These are phyloP conservation scores for Zeugodacus cucurbitae DNA, from an alignment of 1,140 invertebrate species.

Conservation along the genomic window DNA sequence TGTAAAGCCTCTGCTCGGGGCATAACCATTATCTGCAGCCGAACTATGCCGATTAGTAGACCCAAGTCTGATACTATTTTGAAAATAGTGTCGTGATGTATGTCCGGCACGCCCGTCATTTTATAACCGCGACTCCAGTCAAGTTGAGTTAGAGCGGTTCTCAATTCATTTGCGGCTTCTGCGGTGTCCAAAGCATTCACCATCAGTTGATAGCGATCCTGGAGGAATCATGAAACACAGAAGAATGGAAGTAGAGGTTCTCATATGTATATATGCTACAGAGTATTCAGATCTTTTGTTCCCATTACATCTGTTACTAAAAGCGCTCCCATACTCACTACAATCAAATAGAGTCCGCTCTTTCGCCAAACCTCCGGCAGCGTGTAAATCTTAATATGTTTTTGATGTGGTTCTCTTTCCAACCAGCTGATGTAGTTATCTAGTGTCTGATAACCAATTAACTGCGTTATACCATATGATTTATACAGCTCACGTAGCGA, in stretches of 20 bases:
- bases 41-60: background rate
- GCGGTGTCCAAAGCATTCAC: background rate
- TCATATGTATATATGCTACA: background rate
- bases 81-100: background rate
- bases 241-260: background rate
- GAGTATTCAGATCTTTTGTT: background rate
- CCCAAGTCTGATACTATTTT: background rate
- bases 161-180: background rate
- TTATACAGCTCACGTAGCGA: slow-evolving; percentile 30
- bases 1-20: background rate
- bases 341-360: slow-evolving; percentile 39
- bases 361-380: background rate
- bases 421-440: slow-evolving; percentile 39
- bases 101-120: slow-evolving; percentile 26
- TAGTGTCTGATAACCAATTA: slow-evolving; percentile 26
- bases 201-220: slow-evolving; percentile 43
- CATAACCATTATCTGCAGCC: background rate
- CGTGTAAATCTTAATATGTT: slow-evolving; percentile 35
- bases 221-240: background rate
- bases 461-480: background rate
- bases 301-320: too few relatives aligned
- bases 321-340: background rate
- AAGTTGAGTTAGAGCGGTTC: background rate
- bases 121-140: slow-evolving; percentile 40
- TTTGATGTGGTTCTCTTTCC: slow-evolving; percentile 19